phyloP scores from a whole-genome alignment of 2,797 vertebrate species.

The Gymnoscopelus microlampas region DNA sequence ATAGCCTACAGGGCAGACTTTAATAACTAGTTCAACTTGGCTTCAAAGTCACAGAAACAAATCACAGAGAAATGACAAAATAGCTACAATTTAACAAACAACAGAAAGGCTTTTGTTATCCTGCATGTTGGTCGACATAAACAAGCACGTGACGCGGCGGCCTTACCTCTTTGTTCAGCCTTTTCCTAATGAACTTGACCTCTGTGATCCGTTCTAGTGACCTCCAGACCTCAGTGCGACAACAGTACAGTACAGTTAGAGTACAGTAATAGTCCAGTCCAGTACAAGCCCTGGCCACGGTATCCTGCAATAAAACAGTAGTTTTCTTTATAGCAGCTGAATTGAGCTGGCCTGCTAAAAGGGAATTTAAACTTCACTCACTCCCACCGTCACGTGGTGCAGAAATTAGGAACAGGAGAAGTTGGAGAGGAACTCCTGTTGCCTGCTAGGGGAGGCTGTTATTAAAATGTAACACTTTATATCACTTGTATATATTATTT shows the following conservation, averaged over 20 bases:
- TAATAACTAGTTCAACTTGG: no score
- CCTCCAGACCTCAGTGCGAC: conserved; percentile 21
- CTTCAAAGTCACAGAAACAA: no score
- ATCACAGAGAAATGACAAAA: no score
- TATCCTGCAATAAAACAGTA: conserved; percentile 73
- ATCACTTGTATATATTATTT: not conserved
- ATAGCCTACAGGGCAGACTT: no score
- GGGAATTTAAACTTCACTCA: conserved; percentile 86
- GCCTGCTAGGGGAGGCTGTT: not conserved
- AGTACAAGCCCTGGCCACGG: conserved; percentile 52
- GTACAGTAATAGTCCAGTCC: conserved; percentile 36
- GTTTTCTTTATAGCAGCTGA: conserved; percentile 77
- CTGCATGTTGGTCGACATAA: no score
- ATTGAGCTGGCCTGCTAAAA: conserved; percentile 80
- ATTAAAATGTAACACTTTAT: not conserved
- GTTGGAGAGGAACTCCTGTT: conserved; percentile 59
- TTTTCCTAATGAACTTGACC: conserved; percentile 51
- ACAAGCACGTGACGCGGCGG: no score
- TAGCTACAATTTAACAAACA: no score
- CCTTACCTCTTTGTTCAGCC: conserved; percentile 66
- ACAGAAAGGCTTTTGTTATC: no score
- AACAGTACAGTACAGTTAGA: no score
- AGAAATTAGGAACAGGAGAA: conserved; percentile 85
- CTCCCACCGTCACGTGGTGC: conserved; percentile 88
- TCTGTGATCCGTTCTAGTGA: conserved; percentile 46